Evolutionary conservation across 1,140 invertebrate species (phyloP), one percentile per base, ranked within the genome.

Genomic region (Hyposmocoma kahamanoa): DNA sequence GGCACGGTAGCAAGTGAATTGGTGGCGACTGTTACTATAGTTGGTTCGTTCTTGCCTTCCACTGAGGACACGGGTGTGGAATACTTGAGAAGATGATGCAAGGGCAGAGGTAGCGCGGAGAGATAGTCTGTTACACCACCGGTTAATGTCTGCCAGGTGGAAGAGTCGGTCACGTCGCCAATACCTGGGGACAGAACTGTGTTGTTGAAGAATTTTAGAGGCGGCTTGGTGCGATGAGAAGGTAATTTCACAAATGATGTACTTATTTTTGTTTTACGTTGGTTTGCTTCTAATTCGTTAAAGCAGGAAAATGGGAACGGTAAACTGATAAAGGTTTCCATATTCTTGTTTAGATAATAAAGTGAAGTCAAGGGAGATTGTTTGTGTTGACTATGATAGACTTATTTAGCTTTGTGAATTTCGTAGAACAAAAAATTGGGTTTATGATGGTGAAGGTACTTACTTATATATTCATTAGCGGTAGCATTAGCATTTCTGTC

Each of bases 61-160:
- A 53, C 50, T 6, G 41, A 26, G 36, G 44, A 46, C 8, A 56
- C 52, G 0, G 65, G 59, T 0, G 68, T 42, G n/a, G 93, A 94
- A 73, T 95, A 95, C 76, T 95, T 95, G 15, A 95, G 88, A 62
- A 95, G 93, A 71, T 95, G 93, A 63, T 96, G 94, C 24, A 96
- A 81, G 34, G 92, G 94, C 19, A 95, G 73, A 0, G 93, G 93
- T 60, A 95, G 70, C 2, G 93, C 93, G 41, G 92, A 93, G 42
- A 95, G 87, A 77, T 95, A 95, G 80, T 95, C 93, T 11, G 93
- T 93, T 11, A 95, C 93, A 0, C 93, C 92, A 3, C 92, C 92
- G 38, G 92, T 91, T 32, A 95, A 78, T n/a, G 92, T 92, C 73
- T 94, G 93, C 93, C 93, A 94, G 11, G 85, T 81, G 0, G 80